Evolutionary conservation across 1,140 invertebrate genomes (phyloP), one percentile per base, ranked within the genome.

Genomic region (Antheraea pernyi): DNA sequence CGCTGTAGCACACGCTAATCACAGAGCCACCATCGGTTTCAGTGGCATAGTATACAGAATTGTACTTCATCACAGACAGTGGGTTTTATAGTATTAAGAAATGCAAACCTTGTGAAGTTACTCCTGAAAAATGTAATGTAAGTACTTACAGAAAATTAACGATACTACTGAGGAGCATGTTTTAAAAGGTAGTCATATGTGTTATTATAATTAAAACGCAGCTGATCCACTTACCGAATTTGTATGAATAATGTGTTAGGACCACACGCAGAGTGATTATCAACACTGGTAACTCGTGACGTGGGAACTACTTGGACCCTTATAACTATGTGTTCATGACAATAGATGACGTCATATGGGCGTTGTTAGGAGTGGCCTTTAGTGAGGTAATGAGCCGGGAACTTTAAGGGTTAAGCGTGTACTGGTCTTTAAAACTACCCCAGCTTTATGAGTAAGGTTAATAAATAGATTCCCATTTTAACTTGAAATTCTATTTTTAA

Each of bases 181-280:
- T 53, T 16, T n/a, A 53, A 53, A 13, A 2, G 46, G 46, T 53
- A 53, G 11, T 13, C 6, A n/a, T 13, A 63, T 4, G 19, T 5
- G 4, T n/a, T n/a, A 61, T 63, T 13, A 30, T 37, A 37, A 63
- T 37, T 19, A 16, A 61, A 61, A 61, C n/a, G 4, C 7, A 36
- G 19, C 16, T 36, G 22, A 37, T 36, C 30, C 61, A 63, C 61
- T 63, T 37, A 11, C 61, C 0, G 9, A 61, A 18, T 19, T 77
- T 42, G n/a, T 67, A 69, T 71, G 70, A 72, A 69, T 64, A 72
- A 70, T 74, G 42, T 63, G 19, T 71, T 59, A 59, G 48, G 75
- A 80, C 82, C 82, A 80, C 82, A 78, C 82, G 80, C 65, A 39
- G 82, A 48, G 74, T 71, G 76, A 81, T 83, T 81, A 84, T 83